phyloP scores from a whole-genome alignment of 2,797 vertebrate species.

The Pangasius sanitwongsei region DNA sequence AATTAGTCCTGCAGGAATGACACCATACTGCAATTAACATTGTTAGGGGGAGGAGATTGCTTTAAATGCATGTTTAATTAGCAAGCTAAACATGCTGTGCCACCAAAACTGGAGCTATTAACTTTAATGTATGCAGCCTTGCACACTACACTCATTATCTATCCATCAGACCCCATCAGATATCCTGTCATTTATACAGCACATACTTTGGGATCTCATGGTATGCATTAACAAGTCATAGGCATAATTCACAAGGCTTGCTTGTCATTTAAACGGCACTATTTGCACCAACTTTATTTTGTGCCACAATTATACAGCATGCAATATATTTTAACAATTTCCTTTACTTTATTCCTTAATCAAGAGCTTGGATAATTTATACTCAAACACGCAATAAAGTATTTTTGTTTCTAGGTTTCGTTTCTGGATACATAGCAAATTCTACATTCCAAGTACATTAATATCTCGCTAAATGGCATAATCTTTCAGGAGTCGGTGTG shows the following conservation, averaged over 20 bases:
- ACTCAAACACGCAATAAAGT: neutral
- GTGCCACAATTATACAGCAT: neutral
- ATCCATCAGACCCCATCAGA: conserved; percentile 51
- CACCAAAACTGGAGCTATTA: conserved; percentile 55
- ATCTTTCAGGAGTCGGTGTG: neutral
- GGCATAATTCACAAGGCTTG: conserved; percentile 15
- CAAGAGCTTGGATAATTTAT: neutral
- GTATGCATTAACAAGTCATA: conserved; percentile 8
- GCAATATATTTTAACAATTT: neutral
- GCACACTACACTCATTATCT: conserved; percentile 54
- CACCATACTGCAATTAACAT: conserved; percentile 63
- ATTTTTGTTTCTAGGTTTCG: neutral
- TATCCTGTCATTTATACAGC: conserved; percentile 46
- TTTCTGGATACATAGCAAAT: neutral
- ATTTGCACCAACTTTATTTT: conserved; percentile 1
- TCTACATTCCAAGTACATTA: neutral
- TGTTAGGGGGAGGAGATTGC: conserved; percentile 45
- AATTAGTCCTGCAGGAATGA: conserved; percentile 66
- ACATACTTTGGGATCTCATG: conserved; percentile 17
- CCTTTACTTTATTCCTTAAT: neutral
- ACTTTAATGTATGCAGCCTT: conserved; percentile 55
- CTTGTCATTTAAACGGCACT: conserved; percentile 3
- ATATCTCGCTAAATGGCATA: neutral
- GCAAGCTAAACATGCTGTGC: conserved; percentile 62
- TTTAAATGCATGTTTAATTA: conserved; percentile 68